Base-by-base conservation (phyloP, 1,140 invertebrate genomes). In the Panagrolaimus sp. region DNA sequence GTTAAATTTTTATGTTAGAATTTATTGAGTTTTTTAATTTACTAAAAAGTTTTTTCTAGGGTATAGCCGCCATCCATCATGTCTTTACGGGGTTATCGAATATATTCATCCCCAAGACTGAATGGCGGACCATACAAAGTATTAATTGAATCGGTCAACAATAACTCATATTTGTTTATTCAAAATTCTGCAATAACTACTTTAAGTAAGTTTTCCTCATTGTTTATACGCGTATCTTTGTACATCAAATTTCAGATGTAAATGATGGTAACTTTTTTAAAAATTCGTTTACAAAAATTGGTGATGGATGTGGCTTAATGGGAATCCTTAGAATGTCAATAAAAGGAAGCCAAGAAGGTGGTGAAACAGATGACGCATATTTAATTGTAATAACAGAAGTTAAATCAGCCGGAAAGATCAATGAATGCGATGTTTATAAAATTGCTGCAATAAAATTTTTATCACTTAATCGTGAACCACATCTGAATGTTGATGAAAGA, bases 391-490 rank as follows among this genome's bases (percentile, higher is more conserved):
- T 82, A 1, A 82, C 77, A 6, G 78, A 73, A 10, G 80, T 78
- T 17, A 43, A 83, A 21, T 83, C 82, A n/a, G 80, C 83, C 15
- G 80, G 80, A 21, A 71, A 83, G 63, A 47, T 82, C 15, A 72
- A 82, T 67, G 73, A 70, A 58, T 69, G 70, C 46, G 80, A 82
- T 52, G 72, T 82, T 45, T 79, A 75, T 63, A 82, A 78, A 74
- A 72, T 83, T 24, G 79, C 74, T 12, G 73, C 75, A 38, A 77
- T 78, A 8, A 64, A 80, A 55, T 82, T 82, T 65, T 46, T 82
- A 24, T 70, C 81, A 21, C 47, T 83, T 7, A 63, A 64, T 43
- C 63, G 64, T 24, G 70, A 71, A 32, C 45, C 71, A 1, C 65
- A 65, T n/a, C 71, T 81, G 28, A 63, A 67, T 43, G 43, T 75